These are phyloP conservation scores for Xylocampa areola DNA, from an alignment of 2,888 invertebrate species.

Conservation along the genomic window DNA sequence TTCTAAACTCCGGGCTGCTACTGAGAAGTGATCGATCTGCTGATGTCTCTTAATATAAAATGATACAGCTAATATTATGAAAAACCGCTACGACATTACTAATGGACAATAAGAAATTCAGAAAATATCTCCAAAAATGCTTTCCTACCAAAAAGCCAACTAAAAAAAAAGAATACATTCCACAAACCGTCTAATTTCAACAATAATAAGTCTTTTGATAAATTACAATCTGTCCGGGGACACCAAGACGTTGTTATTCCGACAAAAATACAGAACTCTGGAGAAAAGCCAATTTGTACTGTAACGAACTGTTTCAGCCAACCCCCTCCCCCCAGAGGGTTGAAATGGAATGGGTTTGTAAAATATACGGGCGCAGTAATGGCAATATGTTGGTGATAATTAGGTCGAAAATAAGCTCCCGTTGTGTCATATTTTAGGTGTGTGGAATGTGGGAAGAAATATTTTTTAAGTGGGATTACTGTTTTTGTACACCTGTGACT, in stretches of 20 bases:
- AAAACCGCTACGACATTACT: not conserved
- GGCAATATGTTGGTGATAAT: constrained; percentile 60
- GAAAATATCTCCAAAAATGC: constrained; percentile 34
- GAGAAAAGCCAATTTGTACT: constrained; percentile 74
- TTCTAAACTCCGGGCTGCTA: too few relatives aligned
- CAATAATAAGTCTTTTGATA: constrained; percentile 64
- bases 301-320: constrained; percentile 64
- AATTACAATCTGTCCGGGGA: constrained; percentile 60
- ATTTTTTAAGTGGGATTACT: constrained; percentile 50
- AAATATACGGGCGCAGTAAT: constrained; percentile 57
- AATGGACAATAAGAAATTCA: constrained; percentile 10
- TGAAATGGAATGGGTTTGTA: constrained; percentile 41
- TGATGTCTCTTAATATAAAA: too few relatives aligned
- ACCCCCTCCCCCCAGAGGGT: constrained; percentile 17
- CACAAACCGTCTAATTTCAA: constrained; percentile 57
- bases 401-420: constrained; percentile 57
- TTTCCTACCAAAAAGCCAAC: constrained; percentile 33
- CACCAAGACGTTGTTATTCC: constrained; percentile 66
- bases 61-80: too few relatives aligned
- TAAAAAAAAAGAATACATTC: constrained; percentile 49
- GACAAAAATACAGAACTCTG: constrained; percentile 67
- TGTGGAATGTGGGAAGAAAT: constrained; percentile 32
- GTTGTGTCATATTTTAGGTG: constrained; percentile 48
- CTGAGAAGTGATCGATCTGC: too few relatives aligned
- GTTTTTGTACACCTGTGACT: constrained; percentile 46